phyloP scores from a whole-genome alignment of 1,140 invertebrate species.

The Drosophila obscura region DNA sequence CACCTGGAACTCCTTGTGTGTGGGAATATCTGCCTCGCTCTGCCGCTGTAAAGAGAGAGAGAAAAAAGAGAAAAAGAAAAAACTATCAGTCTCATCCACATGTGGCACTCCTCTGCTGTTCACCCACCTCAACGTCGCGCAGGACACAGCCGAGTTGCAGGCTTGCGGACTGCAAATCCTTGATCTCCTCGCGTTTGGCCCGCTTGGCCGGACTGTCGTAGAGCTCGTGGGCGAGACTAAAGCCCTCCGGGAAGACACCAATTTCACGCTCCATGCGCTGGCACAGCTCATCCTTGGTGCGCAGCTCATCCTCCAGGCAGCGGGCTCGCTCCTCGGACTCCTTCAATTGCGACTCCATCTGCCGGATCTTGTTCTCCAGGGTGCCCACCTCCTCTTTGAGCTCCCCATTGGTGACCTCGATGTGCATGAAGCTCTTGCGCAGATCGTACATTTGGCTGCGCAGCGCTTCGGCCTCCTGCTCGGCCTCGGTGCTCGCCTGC shows the following conservation, averaged over 20 bases:
- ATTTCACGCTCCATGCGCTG: constrained; percentile 61
- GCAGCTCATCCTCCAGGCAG: constrained; percentile 72
- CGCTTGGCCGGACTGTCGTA: constrained; percentile 73
- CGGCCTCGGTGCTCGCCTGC: constrained; percentile 84
- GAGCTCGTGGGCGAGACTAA: constrained; percentile 75
- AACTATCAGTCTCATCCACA: neutral
- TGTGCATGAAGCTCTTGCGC: constrained; percentile 85
- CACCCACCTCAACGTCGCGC: constrained; percentile 62
- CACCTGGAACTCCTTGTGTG: constrained; percentile 71
- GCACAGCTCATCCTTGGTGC: constrained; percentile 72
- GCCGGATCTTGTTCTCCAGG: constrained; percentile 70
- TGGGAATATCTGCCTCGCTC: constrained; percentile 60
- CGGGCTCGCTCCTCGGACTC: constrained; percentile 61
- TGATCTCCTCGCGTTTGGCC: constrained; percentile 56
- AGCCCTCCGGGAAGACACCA: constrained; percentile 61
- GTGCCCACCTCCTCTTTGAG: constrained; percentile 85
- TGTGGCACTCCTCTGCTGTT: neutral
- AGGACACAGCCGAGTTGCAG: constrained; percentile 66
- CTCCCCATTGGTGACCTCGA: constrained; percentile 86
- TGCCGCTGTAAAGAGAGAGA: constrained; percentile 33
- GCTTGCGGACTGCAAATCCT: constrained; percentile 59
- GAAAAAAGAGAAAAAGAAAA: no score
- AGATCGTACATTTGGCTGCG: constrained; percentile 85
- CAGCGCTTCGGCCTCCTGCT: constrained; percentile 84
- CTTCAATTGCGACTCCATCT: constrained; percentile 48